Conservation (phyloP, 2,797 vertebrate species). For the Takifugu rubripes region DNA sequence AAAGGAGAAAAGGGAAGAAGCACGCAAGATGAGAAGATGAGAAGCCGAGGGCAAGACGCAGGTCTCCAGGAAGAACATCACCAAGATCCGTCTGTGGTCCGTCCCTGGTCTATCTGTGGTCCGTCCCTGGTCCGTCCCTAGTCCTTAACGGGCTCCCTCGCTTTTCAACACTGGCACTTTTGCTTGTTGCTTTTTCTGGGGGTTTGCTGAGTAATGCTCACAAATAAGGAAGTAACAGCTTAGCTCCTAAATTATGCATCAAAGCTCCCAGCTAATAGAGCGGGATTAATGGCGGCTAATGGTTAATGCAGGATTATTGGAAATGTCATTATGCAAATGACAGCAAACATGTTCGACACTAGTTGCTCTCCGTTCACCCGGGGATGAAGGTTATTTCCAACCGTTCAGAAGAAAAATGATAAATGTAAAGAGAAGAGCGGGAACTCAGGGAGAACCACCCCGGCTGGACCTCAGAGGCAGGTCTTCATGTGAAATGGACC, state of each 20-base stretch:
- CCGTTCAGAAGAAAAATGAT: too few relatives aligned
- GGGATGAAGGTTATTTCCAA: not conserved
- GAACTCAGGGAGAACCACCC: too few relatives aligned
- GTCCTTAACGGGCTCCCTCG: too few relatives aligned
- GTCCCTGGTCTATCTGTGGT: too few relatives aligned
- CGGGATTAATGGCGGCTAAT: slow-evolving; percentile 42
- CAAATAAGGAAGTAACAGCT: slow-evolving; percentile 37
- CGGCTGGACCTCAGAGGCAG: slow-evolving; percentile 2
- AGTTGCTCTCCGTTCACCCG: slow-evolving; percentile 17
- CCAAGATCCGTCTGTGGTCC: too few relatives aligned
- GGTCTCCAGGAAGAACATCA: too few relatives aligned
- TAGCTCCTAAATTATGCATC: slow-evolving; percentile 34
- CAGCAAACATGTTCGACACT: slow-evolving; percentile 7
- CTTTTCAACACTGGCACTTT: slow-evolving; percentile 16
- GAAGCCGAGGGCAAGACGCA: too few relatives aligned
- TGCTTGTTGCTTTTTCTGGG: slow-evolving; percentile 20
- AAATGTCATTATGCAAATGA: slow-evolving; percentile 24
- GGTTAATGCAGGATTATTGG: slow-evolving; percentile 37
- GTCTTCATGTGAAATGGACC: not conserved
- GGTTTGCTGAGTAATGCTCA: slow-evolving; percentile 30
- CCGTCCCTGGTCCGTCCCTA: too few relatives aligned
- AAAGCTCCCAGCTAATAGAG: slow-evolving; percentile 40
- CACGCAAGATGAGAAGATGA: too few relatives aligned
- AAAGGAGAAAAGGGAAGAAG: too few relatives aligned
- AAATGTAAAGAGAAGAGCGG: too few relatives aligned